Percentiles rank a stretch among this genome's conserved stretches.
Evolutionary conservation across 2,888 invertebrate genomes (phyloP).

Genomic region (Trissoscelio sp.): DNA sequence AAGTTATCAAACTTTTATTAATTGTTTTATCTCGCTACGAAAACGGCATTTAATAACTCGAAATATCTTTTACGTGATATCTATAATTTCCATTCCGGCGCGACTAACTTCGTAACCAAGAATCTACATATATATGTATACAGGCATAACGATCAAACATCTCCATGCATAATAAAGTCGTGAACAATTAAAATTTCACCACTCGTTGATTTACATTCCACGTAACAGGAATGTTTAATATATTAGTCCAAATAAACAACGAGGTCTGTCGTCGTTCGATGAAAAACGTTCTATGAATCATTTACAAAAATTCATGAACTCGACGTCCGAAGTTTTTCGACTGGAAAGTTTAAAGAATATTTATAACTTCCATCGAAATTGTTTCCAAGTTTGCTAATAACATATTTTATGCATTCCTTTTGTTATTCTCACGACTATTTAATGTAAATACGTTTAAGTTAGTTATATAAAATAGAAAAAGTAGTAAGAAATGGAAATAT

Average conservation of each 20-base stretch:
- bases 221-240: constrained; percentile 5
- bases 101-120: constrained; percentile 3
- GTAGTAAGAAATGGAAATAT: too few relatives aligned
- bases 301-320: not conserved
- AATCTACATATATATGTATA: not conserved
- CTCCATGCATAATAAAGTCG: constrained; percentile 21
- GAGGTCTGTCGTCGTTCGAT: not conserved
- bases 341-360: not conserved
- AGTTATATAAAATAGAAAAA: too few relatives aligned
- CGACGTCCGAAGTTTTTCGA: not conserved
- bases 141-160: constrained; percentile 25
- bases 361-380: not conserved
- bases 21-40: not conserved
- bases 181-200: constrained; percentile 23
- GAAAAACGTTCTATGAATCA: not conserved
- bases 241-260: not conserved
- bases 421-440: not conserved
- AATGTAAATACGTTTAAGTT: too few relatives aligned
- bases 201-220: not conserved
- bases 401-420: not conserved
- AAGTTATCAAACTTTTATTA: constrained; percentile 3
- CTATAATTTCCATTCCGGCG: not conserved
- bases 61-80: constrained; percentile 1
- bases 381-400: not conserved
- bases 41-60: not conserved